A percentile compares a stretch with the other conserved stretches of the same genome.
phyloP scores from a whole-genome alignment of 2,888 invertebrate species.

The Lithodes maja region DNA sequence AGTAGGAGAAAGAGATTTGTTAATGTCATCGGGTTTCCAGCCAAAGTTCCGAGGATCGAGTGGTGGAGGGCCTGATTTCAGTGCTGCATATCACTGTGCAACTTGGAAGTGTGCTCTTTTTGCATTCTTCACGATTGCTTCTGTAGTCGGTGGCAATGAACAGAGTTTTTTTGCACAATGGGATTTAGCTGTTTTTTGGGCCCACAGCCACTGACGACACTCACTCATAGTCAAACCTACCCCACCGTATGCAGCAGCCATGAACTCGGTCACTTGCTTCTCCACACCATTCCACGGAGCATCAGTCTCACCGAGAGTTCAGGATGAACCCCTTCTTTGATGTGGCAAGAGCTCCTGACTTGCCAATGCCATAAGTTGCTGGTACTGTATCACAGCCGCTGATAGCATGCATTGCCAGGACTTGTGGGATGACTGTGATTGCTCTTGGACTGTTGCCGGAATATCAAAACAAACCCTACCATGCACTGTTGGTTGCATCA shows the following conservation, averaged over 20 bases:
- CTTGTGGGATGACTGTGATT: not conserved
- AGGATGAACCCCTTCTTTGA: not conserved
- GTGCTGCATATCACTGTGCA: not conserved
- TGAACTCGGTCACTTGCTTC: not conserved
- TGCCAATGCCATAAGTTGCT: not conserved
- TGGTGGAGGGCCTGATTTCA: not conserved
- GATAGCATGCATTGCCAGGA: not conserved
- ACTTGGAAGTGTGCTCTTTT: not conserved
- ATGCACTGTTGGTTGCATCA: not conserved
- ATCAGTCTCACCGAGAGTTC: not conserved
- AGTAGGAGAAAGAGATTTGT: not conserved
- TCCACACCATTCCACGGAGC: not conserved
- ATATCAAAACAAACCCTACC: not conserved
- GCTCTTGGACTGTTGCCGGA: not conserved
- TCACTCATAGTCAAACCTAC: not conserved
- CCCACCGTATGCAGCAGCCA: not conserved
- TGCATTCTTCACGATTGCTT: not conserved
- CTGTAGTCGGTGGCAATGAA: not conserved
- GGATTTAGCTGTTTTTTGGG: not conserved
- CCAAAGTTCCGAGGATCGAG: not conserved
- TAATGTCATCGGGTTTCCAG: not conserved
- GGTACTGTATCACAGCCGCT: not conserved
- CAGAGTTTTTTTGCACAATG: not conserved
- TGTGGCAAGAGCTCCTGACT: not conserved
- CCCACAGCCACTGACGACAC: not conserved